A percentile compares a stretch with the other conserved stretches of the same genome.
Evolutionary conservation across 2,888 invertebrate genomes (phyloP).

Genomic region (Ecliptopera silaceata): DNA sequence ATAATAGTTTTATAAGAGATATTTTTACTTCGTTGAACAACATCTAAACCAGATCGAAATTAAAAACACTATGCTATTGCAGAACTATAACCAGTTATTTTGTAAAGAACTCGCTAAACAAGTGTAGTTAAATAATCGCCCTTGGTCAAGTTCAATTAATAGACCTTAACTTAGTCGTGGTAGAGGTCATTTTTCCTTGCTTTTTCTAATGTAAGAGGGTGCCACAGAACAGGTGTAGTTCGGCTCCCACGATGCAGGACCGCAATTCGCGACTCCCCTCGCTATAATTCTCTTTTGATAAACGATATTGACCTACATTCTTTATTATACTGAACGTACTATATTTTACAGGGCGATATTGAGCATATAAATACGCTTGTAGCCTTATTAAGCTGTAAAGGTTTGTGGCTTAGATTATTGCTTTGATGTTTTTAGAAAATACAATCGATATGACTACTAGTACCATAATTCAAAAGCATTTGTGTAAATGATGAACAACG

Average conservation of each 20-base stretch:
- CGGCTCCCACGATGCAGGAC: conserved; percentile 48
- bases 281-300: conserved; percentile 39
- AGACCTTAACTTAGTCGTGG: conserved; percentile 10
- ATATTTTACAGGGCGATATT: conserved; percentile 36
- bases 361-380: conserved; percentile 38
- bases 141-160: conserved; percentile 22
- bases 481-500: background rate
- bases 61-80: conserved; percentile 33
- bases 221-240: conserved; percentile 51
- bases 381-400: conserved; percentile 35
- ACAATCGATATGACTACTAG: no score
- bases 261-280: conserved; percentile 50
- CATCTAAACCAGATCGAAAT: conserved; percentile 11
- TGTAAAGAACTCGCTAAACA: conserved; percentile 32
- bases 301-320: conserved; percentile 41
- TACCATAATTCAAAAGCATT: no score
- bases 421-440: background rate
- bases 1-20: no score
- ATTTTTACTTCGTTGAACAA: background rate
- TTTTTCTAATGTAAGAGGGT: conserved; percentile 43
- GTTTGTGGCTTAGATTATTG: conserved; percentile 17
- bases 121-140: conserved; percentile 35
- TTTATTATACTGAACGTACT: conserved; percentile 36
- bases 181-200: conserved; percentile 30
- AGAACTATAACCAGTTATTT: conserved; percentile 22